Evolutionary conservation across 2,888 invertebrate species (phyloP), one percentile per base, ranked within the genome.

Genomic region (Xylocampa areola): DNA sequence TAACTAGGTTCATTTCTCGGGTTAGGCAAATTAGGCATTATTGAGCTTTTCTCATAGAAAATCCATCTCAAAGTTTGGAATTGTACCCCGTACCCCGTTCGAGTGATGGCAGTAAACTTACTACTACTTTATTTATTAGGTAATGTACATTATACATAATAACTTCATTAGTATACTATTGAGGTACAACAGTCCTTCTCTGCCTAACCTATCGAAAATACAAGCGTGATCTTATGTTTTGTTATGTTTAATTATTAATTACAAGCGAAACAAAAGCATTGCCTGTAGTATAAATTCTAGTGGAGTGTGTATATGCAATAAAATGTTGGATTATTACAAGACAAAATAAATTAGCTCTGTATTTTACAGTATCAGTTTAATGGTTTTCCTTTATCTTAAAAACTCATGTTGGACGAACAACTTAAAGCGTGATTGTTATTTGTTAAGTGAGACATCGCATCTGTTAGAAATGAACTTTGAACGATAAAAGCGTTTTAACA

Each of bases 391-490:
- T 78, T 81, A 84, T 84, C 82, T 78, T 52, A 43, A 65, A 74
- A 63, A 76, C 61, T 72, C 77, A 62, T 83, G 80, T 82, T 70
- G 66, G 61, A 60, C 53, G 39, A 37, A 65, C 67, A 73, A 74
- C 76, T 80, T 83, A 81, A 88, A 85, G 82, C 85, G 82, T 88
- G 84, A 88, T 88, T 83, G 81, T 88, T 85, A 86, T 88, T 89
- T 89, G 86, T 88, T 84, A 89, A 90, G 84, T 89, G 87, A 90
- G 89, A 89, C 88, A 82, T 89, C 76, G 83, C 81, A 87, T 88
- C 84, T 82, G 82, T 87, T 86, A 84, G 77, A 79, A 69, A 72
- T 73, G 80, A 82, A 82, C 78, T 82, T 81, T 85, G 81, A 85
- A 84, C 84, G 85, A 85, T 86, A 86, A 90, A 87, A 84, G 82